Percentiles rank a stretch among this genome's conserved stretches.
Conservation (phyloP, 1,140 invertebrate genomes). For the Drosophila nebulosa region DNA sequence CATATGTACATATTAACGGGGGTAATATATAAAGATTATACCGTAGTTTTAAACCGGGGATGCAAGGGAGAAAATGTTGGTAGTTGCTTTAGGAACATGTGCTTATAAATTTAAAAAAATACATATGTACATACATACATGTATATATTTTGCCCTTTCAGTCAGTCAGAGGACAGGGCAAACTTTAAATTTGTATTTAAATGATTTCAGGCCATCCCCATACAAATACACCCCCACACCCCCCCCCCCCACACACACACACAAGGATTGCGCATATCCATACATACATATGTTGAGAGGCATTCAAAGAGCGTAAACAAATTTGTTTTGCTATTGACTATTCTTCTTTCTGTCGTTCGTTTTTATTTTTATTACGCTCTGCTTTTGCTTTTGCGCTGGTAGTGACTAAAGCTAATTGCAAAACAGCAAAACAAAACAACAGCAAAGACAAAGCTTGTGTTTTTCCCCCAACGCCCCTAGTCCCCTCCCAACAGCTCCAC, state of each 20-base stretch:
- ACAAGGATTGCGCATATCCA: not conserved
- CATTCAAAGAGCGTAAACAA: conserved; percentile 64
- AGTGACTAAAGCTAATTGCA: conserved; percentile 60
- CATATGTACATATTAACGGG: not conserved
- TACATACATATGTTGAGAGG: conserved; percentile 22
- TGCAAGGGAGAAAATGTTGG: too few relatives aligned
- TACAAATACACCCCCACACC: not conserved
- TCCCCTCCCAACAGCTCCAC: not conserved
- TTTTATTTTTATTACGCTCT: conserved; percentile 56
- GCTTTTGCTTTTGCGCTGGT: conserved; percentile 56
- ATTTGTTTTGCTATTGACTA: conserved; percentile 53
- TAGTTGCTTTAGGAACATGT: not conserved
- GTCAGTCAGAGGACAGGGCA: conserved; percentile 15
- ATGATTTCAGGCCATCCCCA: conserved; percentile 23
- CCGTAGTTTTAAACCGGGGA: not conserved
- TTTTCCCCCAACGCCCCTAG: not conserved
- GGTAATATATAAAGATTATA: not conserved
- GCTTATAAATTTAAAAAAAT: not conserved
- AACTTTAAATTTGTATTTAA: conserved; percentile 18
- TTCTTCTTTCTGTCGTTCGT: conserved; percentile 18
- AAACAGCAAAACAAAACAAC: conserved; percentile 10
- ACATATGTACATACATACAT: not conserved
- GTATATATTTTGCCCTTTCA: conserved; percentile 9
- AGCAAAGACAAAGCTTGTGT: conserved; percentile 14
- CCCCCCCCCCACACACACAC: not conserved